Evolutionary conservation across 2,797 vertebrate species (phyloP).

Genomic region (Dryobates pubescens): DNA sequence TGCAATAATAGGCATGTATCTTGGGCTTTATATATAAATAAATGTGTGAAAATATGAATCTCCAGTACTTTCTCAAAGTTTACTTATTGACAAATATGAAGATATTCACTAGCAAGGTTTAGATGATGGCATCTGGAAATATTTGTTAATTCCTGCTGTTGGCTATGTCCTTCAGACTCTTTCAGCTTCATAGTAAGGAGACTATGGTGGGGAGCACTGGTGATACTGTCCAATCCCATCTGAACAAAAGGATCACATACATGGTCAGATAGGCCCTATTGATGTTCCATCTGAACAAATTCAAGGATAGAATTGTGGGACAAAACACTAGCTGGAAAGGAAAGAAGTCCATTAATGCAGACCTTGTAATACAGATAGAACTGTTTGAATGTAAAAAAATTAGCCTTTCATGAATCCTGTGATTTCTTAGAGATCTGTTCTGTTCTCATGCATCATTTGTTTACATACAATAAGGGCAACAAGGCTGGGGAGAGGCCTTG

Average conservation of each 20-base stretch:
- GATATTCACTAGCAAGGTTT: neutral
- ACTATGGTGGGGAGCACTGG: no score
- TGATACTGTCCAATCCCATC: neutral
- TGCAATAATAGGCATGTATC: neutral
- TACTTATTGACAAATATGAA: neutral
- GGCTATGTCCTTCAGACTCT: neutral
- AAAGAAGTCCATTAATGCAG: no score
- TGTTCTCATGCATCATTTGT: neutral
- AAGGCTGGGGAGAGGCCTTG: no score
- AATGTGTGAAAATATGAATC: neutral
- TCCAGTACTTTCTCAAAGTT: neutral
- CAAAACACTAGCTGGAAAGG: neutral
- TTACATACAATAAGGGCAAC: neutral
- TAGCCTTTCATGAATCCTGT: neutral
- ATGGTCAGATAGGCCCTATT: neutral
- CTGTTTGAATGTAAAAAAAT: neutral
- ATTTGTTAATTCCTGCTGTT: neutral
- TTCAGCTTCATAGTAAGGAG: neutral
- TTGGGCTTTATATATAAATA: neutral
- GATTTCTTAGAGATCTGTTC: neutral
- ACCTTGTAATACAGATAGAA: neutral
- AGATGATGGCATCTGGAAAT: neutral
- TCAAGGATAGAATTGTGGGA: neutral
- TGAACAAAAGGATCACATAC: neutral
- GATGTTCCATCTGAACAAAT: neutral